Conservation (phyloP, 2,797 vertebrate species). For the Odontamblyopus lacepedii region DNA sequence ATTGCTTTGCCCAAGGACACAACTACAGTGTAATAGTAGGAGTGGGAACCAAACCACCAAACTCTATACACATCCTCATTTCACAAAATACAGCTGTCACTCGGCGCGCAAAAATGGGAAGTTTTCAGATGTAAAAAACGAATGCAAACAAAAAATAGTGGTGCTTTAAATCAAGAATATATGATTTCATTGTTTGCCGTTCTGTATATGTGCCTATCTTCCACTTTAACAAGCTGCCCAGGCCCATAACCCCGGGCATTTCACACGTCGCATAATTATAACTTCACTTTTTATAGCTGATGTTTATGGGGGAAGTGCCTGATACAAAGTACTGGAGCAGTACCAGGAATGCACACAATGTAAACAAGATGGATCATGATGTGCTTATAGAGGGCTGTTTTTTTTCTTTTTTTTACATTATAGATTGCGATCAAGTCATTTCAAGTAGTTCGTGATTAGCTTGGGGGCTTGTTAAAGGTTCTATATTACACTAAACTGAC, state of each 20-base stretch:
- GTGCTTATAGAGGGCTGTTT: too few species aligned
- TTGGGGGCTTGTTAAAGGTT: too few species aligned
- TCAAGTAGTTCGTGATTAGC: too few species aligned
- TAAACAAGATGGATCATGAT: background rate
- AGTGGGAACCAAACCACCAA: background rate
- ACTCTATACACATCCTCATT: background rate
- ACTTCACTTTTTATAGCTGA: conserved; percentile 1
- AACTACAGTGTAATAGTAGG: background rate
- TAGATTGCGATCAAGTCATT: too few species aligned
- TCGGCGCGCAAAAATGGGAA: background rate
- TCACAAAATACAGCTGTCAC: background rate
- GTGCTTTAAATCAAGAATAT: background rate
- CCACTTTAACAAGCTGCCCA: background rate
- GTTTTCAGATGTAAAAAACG: background rate
- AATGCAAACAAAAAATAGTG: background rate
- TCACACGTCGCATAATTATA: background rate
- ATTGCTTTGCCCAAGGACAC: background rate
- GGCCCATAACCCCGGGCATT: background rate
- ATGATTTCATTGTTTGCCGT: background rate
- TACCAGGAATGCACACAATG: background rate
- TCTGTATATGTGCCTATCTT: too few species aligned
- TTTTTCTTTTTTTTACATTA: too few species aligned
- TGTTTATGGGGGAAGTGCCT: background rate
- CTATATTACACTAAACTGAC: too few species aligned
- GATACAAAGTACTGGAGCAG: background rate